Evolutionary conservation across 2,113 vertebrate genomes (phyloP), one percentile per base, ranked within the genome.

Genomic region (Turdus rufiventris): DNA sequence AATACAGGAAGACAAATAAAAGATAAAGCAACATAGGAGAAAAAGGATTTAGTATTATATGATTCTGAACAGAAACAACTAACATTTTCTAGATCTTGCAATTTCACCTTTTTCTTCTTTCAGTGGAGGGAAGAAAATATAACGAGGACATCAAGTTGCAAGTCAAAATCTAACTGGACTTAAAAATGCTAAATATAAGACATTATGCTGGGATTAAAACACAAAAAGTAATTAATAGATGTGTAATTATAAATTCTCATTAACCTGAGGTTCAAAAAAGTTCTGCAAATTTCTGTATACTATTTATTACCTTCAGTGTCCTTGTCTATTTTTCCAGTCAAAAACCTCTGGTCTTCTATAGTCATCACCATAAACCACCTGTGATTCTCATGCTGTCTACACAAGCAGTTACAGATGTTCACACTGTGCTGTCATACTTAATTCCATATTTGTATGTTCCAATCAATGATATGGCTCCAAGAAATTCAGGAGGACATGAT

Each of bases 321-420:
- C 11, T 33, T 54, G 63, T 9, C 65, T 77, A 76, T 90, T 96
- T 93, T 81, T 34, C 72, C 15, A 53, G 8, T 31, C 48, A 89
- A 77, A 94, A 91, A 88, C 45, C 29, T 63, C 23, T 28, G 43
- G 4, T 79, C 33, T 82, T 77, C 36, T 42, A 18, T 10, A 63
- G 29, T 71, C 63, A 87, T 61, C 56, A 53, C 14, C 45, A 45
- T 78, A 91, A 84, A 48, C 34, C 9, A 5, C n/a, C 47, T 85
- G 36, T 50, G 53, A 51, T 74, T 92, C 74, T 85, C 60, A 50
- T 80, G 9, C 26, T 85, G 38, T 63, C 68, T 96, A 83, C 63
- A 47, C 24, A 86, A 94, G 33, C 18, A 85, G 50, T 95, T 93
- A 92, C 23, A 36, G 82, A 90, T 80, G 47, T 94, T 94, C 81